Evolutionary conservation across 2,888 invertebrate species (phyloP), one percentile per base, ranked within the genome.

Genomic region (Emmelina monodactyla): DNA sequence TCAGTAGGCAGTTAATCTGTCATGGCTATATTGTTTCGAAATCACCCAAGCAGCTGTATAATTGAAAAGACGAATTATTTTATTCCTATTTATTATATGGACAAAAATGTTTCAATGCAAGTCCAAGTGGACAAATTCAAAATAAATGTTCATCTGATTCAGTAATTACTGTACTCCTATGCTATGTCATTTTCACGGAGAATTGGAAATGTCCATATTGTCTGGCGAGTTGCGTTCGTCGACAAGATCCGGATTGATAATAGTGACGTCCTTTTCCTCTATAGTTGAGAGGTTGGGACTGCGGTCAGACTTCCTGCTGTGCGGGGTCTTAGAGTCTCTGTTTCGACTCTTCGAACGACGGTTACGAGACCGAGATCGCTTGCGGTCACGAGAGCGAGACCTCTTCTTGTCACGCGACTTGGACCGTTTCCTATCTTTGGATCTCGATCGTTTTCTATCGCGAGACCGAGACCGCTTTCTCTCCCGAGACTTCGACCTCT

Each of bases 191-290:
- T n/a, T n/a, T n/a, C n/a, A 89, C 35, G 89, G 89, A 38, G 89
- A 89, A 67, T 89, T 88, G 11, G 89, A 89, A 64, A 89, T 89
- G 62, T 89, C 89, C 89, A 89, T 89, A 58, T 89, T 88, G 62
- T 88, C 88, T 1, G 85, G 80, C 10, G 85, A 85, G 46, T 78
- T 69, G 42, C 84, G 84, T 47, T 86, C 85, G 39, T 86, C 83
- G 25, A 53, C 58, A 33, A 70, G 49, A 32, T 72, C 70, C 10
- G 29, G 29, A 14, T 3, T 14, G 13, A 14, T 14, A 14, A 13
- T 4, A 4, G 14, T 14, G 14, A 22, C 3, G 22, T 29, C 29
- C 14, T 65, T 70, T 32, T 47, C 52, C 33, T 60, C 63, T 15
- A 59, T 39, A 2, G 51, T 41, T 6, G 61, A 45, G 37, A 71